Conservation (phyloP, 2,113 vertebrate genomes). For the Telmatochromis brichardi region DNA sequence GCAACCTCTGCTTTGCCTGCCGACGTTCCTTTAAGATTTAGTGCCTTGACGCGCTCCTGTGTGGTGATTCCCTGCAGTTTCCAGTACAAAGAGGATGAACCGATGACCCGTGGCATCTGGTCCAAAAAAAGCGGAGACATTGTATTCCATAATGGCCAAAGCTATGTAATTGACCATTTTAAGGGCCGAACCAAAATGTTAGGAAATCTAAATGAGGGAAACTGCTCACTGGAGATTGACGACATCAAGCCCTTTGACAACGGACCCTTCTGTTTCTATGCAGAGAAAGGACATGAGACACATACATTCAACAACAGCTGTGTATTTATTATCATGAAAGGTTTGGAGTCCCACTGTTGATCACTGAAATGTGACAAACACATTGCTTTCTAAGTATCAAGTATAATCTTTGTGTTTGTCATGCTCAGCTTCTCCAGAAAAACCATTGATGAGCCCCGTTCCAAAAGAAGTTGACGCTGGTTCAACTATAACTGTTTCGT, state of each 20-base stretch:
- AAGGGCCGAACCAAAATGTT: conserved; percentile 45
- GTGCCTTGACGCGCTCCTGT: conserved; percentile 44
- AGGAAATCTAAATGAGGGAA: conserved; percentile 20
- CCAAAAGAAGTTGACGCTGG: conserved; percentile 43
- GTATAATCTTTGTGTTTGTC: neutral
- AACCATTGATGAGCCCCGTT: conserved; percentile 38
- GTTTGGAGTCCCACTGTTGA: neutral
- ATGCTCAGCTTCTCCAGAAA: conserved; percentile 45
- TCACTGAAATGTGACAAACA: neutral
- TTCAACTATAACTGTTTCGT: conserved; percentile 16
- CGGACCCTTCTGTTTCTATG: conserved; percentile 59
- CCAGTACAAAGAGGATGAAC: neutral
- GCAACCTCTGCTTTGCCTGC: neutral
- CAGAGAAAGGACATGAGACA: neutral
- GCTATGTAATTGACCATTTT: conserved; percentile 37
- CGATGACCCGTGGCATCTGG: conserved; percentile 34
- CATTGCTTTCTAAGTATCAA: neutral
- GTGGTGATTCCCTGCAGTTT: conserved; percentile 64
- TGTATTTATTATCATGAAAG: conserved; percentile 57
- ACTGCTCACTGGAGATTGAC: conserved; percentile 60
- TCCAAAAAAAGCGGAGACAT: neutral
- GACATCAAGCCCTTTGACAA: conserved; percentile 60
- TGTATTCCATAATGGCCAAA: conserved; percentile 39
- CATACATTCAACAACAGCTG: conserved; percentile 58
- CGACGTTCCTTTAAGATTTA: conserved; percentile 35